phyloP scores from a whole-genome alignment of 2,888 invertebrate species.

The Pseudococcus viburni region DNA sequence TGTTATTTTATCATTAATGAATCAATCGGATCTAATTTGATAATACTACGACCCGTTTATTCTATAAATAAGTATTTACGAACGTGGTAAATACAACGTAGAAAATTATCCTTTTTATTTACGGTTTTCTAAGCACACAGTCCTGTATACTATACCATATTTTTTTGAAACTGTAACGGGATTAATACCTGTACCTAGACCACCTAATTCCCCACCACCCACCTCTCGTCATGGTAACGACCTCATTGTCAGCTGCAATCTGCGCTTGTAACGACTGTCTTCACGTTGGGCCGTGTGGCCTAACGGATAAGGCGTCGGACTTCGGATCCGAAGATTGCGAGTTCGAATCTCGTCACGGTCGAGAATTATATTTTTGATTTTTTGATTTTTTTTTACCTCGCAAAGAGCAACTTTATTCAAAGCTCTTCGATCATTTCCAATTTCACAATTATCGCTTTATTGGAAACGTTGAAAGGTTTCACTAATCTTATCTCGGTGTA shows the following conservation, averaged over 20 bases:
- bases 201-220: not conserved
- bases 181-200: not conserved
- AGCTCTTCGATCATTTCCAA: not conserved
- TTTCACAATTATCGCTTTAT: not conserved
- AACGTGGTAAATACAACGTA: too few relatives aligned
- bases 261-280: not conserved
- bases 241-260: not conserved
- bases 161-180: too few relatives aligned
- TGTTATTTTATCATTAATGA: too few relatives aligned
- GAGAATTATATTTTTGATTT: conserved; percentile 68
- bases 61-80: too few relatives aligned
- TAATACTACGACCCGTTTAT: too few relatives aligned
- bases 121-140: too few relatives aligned
- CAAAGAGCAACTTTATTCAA: not conserved
- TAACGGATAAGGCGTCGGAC: conserved; percentile 82
- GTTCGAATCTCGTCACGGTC: conserved; percentile 83
- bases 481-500: not conserved
- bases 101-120: too few relatives aligned
- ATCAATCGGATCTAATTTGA: too few relatives aligned
- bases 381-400: not conserved
- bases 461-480: not conserved
- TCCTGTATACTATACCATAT: too few relatives aligned
- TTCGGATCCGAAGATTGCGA: conserved; percentile 83
- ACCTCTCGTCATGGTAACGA: not conserved
- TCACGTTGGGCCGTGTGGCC: conserved; percentile 73